These are phyloP conservation scores for Oligia latruncula DNA, from an alignment of 2,888 invertebrate genomes.

Conservation along the genomic window DNA sequence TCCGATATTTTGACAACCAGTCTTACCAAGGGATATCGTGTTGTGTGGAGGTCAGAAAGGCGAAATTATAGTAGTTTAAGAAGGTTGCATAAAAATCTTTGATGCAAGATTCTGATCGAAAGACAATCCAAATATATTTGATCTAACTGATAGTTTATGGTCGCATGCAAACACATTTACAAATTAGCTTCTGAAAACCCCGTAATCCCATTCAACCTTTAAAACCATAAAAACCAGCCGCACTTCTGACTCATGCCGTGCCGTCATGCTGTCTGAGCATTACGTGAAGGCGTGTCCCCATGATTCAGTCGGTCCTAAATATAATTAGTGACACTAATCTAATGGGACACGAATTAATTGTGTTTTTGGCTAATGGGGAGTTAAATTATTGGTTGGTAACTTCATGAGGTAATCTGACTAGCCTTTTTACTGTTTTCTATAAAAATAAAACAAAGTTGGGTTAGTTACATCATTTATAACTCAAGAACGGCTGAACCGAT, in stretches of 20 bases:
- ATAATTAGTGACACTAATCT: slow-evolving; percentile 49
- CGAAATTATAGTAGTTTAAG: no score
- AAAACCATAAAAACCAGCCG: slow-evolving; percentile 1
- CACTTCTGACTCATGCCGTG: slow-evolving; percentile 24
- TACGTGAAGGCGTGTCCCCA: slow-evolving; percentile 27
- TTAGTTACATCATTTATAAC: no score
- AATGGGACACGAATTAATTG: slow-evolving; percentile 33
- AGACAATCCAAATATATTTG: no score
- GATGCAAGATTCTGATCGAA: no score
- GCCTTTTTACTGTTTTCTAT: neutral
- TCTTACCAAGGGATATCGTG: no score
- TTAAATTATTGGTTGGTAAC: slow-evolving; percentile 2
- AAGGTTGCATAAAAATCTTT: no score
- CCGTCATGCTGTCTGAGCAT: slow-evolving; percentile 25
- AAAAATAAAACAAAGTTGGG: no score
- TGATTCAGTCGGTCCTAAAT: slow-evolving; percentile 37
- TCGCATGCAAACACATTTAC: neutral
- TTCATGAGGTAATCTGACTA: neutral
- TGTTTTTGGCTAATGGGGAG: slow-evolving; percentile 20
- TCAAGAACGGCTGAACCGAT: no score
- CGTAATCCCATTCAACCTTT: neutral
- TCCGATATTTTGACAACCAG: no score
- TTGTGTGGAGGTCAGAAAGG: no score
- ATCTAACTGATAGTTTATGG: no score
- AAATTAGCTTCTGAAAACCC: no score